These are phyloP conservation scores for Polyommatus iphigenia DNA, from an alignment of 2,888 invertebrate species.

Conservation along the genomic window DNA sequence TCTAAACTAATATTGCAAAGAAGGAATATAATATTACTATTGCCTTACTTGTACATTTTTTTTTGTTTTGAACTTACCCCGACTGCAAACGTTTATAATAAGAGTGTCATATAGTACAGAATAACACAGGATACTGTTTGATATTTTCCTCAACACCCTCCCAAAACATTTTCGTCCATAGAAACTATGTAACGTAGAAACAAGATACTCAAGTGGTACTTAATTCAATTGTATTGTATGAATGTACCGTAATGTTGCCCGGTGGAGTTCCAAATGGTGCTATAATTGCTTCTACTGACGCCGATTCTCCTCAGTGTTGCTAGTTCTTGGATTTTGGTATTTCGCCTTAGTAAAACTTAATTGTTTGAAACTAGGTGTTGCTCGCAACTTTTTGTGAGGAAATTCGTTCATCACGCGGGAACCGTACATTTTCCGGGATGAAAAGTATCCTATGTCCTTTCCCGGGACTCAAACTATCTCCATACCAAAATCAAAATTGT, in stretches of 20 bases:
- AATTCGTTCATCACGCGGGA: too few species aligned
- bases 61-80: too few species aligned
- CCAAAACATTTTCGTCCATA: background rate
- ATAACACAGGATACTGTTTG: background rate
- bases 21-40: too few species aligned
- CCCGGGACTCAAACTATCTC: too few species aligned
- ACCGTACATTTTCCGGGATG: too few species aligned
- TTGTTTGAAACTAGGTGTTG: too few species aligned
- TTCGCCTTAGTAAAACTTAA: background rate
- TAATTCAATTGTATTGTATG: slow-evolving; percentile 7
- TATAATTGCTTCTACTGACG: slow-evolving; percentile 21
- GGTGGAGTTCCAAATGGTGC: background rate
- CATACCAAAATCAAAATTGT: too few species aligned
- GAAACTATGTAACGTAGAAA: background rate
- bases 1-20: too few species aligned
- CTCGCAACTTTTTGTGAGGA: too few species aligned
- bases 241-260: slow-evolving; percentile 13
- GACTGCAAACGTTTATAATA: background rate
- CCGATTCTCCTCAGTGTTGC: background rate
- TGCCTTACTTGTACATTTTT: too few species aligned
- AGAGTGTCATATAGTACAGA: background rate
- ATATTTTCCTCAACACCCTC: background rate
- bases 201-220: slow-evolving; percentile 1
- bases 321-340: background rate
- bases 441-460: too few species aligned